Base-by-base conservation (phyloP, 2,888 invertebrate genomes). In the Leptinotarsa peninsularis region DNA sequence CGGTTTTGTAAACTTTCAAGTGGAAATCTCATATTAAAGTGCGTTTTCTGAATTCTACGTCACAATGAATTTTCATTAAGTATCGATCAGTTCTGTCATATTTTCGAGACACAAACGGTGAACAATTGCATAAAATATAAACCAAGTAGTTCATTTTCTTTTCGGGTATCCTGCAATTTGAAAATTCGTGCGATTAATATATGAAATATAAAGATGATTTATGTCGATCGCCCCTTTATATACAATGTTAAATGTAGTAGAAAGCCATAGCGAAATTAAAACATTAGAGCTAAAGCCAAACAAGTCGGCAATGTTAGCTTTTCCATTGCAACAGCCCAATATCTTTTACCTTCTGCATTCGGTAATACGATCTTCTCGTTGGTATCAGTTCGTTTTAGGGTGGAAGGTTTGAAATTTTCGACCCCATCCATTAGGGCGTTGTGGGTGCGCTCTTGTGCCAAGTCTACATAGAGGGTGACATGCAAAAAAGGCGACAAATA, bases 301-400 rank as follows among this genome's bases (percentile, higher is more conserved):
- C 50, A 68, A 68, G 27, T 33, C 27, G 13, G 60, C 49, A 17
- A 50, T 49, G n/a, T 49, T 49, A 66, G 66, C 49, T 17, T 66
- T 17, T 66, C 49, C 71, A 52, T 58, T 70, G 67, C 76, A 14
- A 23, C 18, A 21, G 58, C 58, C 21, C 54, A 54, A 18, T 23
- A 58, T 67, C 50, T 56, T 67, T 86, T 87, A 96, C 96, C 95
- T 94, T 95, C 91, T 85, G 95, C 94, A 85, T 94, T 95, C 76
- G 96, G 96, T 84, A 96, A 92, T 81, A 95, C 90, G 85, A 93
- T 92, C 91, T 96, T 96, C 91, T 95, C 95, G 86, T 92, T 90
- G 76, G 95, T 95, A 86, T 94, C 92, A 70, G 94, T 94, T 87
- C 94, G 78, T 82, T 94, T 88, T 94, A 91, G 85, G 91, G 92